Conservation (phyloP, 2,113 vertebrate species). For the Alexandromys fortis region DNA sequence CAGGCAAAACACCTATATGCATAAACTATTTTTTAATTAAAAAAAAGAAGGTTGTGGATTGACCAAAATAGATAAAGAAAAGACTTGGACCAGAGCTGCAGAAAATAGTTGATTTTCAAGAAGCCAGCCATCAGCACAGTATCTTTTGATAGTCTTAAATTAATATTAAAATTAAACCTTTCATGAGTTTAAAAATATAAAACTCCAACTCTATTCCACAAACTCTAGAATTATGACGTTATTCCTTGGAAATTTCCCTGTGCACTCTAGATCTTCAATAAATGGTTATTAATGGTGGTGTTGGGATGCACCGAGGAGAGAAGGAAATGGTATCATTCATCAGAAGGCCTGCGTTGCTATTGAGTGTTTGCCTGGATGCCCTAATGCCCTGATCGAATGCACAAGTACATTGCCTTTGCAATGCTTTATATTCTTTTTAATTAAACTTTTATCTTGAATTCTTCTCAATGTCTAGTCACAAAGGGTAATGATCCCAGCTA, state of each 20-base stretch:
- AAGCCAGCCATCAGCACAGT: not conserved
- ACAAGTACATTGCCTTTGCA: not conserved
- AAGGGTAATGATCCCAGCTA: not conserved
- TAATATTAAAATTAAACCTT: slow-evolving; percentile 25
- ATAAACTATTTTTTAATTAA: not conserved
- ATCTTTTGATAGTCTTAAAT: not conserved
- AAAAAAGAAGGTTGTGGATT: not conserved
- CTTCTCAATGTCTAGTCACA: slow-evolving; percentile 20
- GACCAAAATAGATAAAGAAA: not conserved
- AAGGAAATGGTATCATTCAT: not conserved
- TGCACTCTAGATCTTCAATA: not conserved
- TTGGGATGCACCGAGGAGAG: not conserved
- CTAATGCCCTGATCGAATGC: not conserved
- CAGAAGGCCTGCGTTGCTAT: not conserved
- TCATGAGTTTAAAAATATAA: not conserved
- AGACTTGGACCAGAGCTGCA: not conserved
- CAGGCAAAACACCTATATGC: not conserved
- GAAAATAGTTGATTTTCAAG: not conserved
- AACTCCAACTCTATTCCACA: not conserved
- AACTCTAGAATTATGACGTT: not conserved
- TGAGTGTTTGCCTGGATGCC: not conserved
- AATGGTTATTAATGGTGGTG: not conserved
- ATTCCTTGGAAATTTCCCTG: not conserved
- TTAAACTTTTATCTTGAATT: slow-evolving; percentile 43
- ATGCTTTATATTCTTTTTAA: slow-evolving; percentile 12